Evolutionary conservation across 2,797 vertebrate genomes (phyloP).

Genomic region (Epinephelus coioides): DNA sequence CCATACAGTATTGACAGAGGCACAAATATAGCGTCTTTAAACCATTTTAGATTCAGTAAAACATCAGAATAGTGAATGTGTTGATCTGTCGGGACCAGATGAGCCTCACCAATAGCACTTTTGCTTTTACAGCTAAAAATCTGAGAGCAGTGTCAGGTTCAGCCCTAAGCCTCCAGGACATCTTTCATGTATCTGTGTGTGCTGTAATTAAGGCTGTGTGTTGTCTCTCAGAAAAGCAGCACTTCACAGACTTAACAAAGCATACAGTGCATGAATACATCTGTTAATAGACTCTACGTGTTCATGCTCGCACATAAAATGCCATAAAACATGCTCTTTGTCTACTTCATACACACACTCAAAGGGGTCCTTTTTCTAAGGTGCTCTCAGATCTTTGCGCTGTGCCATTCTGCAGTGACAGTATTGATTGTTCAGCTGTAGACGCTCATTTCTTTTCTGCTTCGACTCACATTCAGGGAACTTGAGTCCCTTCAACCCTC

Average conservation of each 20-base stretch:
- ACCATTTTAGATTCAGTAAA: neutral
- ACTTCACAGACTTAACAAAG: slow-evolving; percentile 33
- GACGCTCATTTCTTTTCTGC: slow-evolving; percentile 44
- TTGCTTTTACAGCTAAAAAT: slow-evolving; percentile 4
- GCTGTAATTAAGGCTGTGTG: slow-evolving; percentile 48
- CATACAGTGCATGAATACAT: neutral
- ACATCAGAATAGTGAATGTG: neutral
- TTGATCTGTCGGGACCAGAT: neutral
- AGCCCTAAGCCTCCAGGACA: slow-evolving; percentile 18
- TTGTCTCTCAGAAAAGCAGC: slow-evolving; percentile 43
- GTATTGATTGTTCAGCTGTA: slow-evolving; percentile 60
- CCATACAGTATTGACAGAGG: too few relatives aligned
- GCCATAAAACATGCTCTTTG: slow-evolving; percentile 3
- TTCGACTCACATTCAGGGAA: slow-evolving; percentile 45
- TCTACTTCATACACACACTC: slow-evolving; percentile 11
- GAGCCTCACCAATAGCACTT: neutral
- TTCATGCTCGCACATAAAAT: slow-evolving; percentile 8
- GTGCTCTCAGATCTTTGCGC: slow-evolving; percentile 49
- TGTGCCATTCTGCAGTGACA: slow-evolving; percentile 60
- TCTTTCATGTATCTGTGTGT: slow-evolving; percentile 30
- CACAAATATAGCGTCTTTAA: neutral
- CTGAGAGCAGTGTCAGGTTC: slow-evolving; percentile 25
- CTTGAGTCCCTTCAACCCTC: slow-evolving; percentile 24
- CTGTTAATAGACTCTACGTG: slow-evolving; percentile 9
- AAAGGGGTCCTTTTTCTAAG: slow-evolving; percentile 12